A percentile compares a stretch with the other conserved stretches of the same genome.
Conservation (phyloP, 2,113 vertebrate species). For the Myotis yumanensis region DNA sequence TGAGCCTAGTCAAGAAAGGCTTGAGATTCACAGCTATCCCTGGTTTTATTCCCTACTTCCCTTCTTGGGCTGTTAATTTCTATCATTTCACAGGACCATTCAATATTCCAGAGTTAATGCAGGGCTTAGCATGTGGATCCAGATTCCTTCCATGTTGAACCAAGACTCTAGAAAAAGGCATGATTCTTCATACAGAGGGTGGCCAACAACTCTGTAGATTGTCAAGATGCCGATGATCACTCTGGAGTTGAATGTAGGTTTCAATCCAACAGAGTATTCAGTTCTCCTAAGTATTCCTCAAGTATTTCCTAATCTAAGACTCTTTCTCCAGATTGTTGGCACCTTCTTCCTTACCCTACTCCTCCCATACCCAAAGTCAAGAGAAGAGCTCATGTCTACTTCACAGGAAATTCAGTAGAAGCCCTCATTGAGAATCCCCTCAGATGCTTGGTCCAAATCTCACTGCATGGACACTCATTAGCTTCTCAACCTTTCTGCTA, state of each 20-base stretch:
- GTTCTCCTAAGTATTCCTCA: not conserved
- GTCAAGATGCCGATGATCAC: not conserved
- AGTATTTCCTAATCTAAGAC: not conserved
- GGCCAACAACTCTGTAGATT: not conserved
- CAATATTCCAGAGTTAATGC: not conserved
- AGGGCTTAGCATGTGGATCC: not conserved
- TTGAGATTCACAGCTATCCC: not conserved
- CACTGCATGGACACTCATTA: not conserved
- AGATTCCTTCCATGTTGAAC: not conserved
- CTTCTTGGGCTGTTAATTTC: not conserved
- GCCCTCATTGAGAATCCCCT: not conserved
- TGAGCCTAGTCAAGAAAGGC: not conserved
- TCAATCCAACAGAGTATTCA: not conserved
- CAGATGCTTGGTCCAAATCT: not conserved
- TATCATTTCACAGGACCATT: not conserved
- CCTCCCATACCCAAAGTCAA: not conserved
- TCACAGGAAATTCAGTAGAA: not conserved
- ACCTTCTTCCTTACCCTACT: not conserved
- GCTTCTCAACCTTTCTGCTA: not conserved
- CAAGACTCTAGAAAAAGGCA: not conserved
- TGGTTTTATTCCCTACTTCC: not conserved
- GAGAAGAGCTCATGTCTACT: not conserved
- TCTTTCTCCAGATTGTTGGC: not conserved
- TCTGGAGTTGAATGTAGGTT: not conserved
- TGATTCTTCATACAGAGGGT: not conserved